A percentile compares a stretch with the other conserved stretches of the same genome.
phyloP scores from a whole-genome alignment of 2,113 vertebrate species.

The Rhabdornis inornatus region DNA sequence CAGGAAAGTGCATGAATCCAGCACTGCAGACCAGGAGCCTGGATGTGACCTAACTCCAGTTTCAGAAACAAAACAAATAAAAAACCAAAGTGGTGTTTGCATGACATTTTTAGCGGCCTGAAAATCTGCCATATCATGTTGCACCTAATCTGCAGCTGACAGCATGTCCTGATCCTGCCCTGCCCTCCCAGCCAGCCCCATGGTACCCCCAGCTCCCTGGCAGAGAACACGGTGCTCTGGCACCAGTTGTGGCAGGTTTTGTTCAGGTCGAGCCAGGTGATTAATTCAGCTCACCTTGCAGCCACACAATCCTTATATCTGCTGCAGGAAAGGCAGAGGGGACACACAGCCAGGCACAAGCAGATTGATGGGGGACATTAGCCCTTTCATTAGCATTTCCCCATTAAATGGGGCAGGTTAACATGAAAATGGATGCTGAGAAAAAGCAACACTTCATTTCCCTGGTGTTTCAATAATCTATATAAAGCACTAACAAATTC shows the following conservation, averaged over 20 bases:
- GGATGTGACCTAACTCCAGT: conserved; percentile 6
- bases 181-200: neutral
- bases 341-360: neutral
- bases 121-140: neutral
- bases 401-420: neutral
- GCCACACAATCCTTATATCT: neutral
- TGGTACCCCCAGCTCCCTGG: neutral
- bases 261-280: neutral
- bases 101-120: neutral
- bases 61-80: conserved; percentile 27
- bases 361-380: neutral
- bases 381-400: neutral
- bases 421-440: neutral
- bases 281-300: neutral
- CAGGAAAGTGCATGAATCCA: neutral
- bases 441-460: neutral
- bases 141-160: neutral
- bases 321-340: neutral
- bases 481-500: neutral
- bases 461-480: neutral
- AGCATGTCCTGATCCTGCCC: neutral
- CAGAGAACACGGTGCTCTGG: neutral
- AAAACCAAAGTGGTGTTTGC: neutral
- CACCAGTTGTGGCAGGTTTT: neutral
- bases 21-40: neutral